These are phyloP conservation scores for Siniperca knerii DNA, from an alignment of 2,113 vertebrate genomes.

Conservation along the genomic window DNA sequence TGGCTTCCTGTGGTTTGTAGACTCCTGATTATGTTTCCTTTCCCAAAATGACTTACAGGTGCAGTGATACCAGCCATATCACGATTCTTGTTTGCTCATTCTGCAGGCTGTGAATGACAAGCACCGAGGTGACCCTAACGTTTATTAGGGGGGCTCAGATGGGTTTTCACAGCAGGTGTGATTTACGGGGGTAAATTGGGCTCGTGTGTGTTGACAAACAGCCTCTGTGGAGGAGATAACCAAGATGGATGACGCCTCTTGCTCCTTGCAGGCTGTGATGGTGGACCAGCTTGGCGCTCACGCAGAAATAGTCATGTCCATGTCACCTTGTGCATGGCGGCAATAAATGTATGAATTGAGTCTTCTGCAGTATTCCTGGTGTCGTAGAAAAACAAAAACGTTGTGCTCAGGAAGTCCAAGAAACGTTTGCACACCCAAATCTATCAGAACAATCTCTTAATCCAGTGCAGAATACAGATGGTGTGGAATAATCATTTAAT, in stretches of 20 bases:
- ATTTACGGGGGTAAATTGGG: conserved; percentile 55
- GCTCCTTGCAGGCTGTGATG: background rate
- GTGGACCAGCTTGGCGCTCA: background rate
- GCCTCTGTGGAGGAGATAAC: conserved; percentile 48
- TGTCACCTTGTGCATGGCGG: background rate
- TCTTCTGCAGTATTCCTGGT: background rate
- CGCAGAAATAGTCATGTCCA: background rate
- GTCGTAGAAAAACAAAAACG: background rate
- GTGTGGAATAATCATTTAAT: background rate
- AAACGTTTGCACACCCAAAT: background rate
- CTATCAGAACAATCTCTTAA: background rate
- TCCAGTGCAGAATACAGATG: background rate
- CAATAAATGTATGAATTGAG: background rate
- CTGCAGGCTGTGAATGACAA: conserved; percentile 5
- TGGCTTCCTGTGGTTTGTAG: background rate
- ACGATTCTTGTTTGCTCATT: background rate
- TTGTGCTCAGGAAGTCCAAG: too few species aligned
- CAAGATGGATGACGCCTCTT: conserved; percentile 32
- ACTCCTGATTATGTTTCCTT: background rate
- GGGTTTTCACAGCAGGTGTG: conserved; percentile 28
- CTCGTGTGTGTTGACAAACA: conserved; percentile 17
- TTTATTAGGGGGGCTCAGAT: conserved; percentile 47
- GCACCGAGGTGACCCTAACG: background rate
- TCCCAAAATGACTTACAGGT: background rate
- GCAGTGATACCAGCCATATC: background rate